Evolutionary conservation across 2,888 invertebrate species (phyloP).

Genomic region (Latrodectus elegans): DNA sequence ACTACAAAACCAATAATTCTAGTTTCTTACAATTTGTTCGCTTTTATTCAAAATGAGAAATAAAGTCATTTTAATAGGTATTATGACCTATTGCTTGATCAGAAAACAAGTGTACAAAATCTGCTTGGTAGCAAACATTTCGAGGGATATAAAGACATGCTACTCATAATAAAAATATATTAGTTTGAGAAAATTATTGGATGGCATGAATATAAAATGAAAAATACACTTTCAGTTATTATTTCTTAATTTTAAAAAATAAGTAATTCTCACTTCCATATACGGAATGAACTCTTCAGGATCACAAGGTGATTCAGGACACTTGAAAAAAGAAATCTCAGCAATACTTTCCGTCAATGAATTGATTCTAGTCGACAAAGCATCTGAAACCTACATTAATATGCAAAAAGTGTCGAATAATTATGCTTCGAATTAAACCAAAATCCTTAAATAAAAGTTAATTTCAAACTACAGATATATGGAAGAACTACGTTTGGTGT

Average conservation of each 20-base stretch:
- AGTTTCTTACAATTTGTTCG: too few relatives aligned
- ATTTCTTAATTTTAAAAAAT: background rate
- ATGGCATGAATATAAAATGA: background rate
- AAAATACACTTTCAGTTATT: background rate
- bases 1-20: too few relatives aligned
- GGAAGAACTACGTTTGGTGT: too few relatives aligned
- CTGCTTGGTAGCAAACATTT: too few relatives aligned
- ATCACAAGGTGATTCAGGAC: conserved; percentile 26
- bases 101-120: too few relatives aligned
- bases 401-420: background rate
- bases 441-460: too few relatives aligned
- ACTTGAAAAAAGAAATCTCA: conserved; percentile 33
- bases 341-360: conserved; percentile 1
- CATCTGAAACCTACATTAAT: conserved; percentile 42
- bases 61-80: too few relatives aligned
- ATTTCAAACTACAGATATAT: too few relatives aligned
- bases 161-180: too few relatives aligned
- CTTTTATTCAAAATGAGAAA: too few relatives aligned
- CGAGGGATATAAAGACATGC: too few relatives aligned
- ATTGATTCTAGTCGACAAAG: conserved; percentile 15
- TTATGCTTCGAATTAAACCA: background rate
- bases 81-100: too few relatives aligned
- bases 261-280: conserved; percentile 31
- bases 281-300: conserved; percentile 43
- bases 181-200: background rate